phyloP scores from a whole-genome alignment of 2,113 vertebrate genomes.

The Eclectus roratus region DNA sequence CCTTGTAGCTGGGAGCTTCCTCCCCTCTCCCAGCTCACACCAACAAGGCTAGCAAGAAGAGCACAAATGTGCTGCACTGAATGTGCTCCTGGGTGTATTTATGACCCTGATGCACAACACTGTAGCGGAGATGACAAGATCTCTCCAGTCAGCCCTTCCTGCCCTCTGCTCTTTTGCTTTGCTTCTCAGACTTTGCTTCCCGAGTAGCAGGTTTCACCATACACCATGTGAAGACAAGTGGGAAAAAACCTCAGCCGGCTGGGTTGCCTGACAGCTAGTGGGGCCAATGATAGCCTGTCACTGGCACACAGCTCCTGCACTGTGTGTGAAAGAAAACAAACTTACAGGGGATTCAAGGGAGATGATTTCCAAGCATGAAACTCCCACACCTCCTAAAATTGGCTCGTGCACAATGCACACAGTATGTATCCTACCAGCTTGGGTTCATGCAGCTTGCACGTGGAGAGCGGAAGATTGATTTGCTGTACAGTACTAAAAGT shows the following conservation, averaged over 20 bases:
- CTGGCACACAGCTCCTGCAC: neutral
- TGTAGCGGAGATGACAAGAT: neutral
- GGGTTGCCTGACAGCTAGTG: neutral
- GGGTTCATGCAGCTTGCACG: neutral
- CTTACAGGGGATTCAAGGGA: neutral
- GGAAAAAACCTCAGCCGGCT: neutral
- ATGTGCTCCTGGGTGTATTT: neutral
- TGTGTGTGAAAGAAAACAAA: neutral
- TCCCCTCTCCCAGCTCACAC: neutral
- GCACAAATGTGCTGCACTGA: accelerated
- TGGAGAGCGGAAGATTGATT: neutral
- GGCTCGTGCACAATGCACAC: neutral
- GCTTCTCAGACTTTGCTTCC: neutral
- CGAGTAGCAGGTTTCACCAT: neutral
- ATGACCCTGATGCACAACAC: neutral
- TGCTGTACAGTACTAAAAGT: neutral
- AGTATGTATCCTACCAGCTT: neutral
- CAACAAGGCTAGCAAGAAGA: neutral
- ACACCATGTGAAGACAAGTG: neutral
- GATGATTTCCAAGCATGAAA: neutral
- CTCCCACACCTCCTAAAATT: neutral
- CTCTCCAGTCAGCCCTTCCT: neutral
- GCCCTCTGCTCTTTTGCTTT: neutral
- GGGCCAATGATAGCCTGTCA: neutral
- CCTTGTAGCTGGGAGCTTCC: neutral